Evolutionary conservation across 1,140 invertebrate species (phyloP).

Genomic region (Coenobita brevimanus): DNA sequence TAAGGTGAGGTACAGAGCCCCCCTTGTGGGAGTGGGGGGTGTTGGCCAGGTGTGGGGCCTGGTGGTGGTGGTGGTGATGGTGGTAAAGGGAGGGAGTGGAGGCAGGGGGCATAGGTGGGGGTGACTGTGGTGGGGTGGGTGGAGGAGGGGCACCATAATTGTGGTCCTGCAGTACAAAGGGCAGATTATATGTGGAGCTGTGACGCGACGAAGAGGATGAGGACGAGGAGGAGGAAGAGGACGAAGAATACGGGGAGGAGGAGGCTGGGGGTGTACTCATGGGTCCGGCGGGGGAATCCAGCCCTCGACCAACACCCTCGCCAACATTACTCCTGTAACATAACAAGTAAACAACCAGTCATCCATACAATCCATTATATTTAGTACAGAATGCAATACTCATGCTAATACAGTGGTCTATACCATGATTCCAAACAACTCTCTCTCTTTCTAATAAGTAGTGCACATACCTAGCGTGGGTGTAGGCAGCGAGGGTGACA

Average conservation of each 20-base stretch:
- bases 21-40: no score
- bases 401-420: no score
- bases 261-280: conserved; percentile 75
- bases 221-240: conserved; percentile 72
- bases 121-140: conserved; percentile 76
- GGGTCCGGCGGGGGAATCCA: conserved; percentile 70
- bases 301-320: conserved; percentile 57
- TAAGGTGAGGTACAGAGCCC: background rate
- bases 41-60: background rate
- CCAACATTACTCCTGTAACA: conserved; percentile 51
- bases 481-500: conserved; percentile 60
- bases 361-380: background rate
- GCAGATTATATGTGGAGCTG: conserved; percentile 71
- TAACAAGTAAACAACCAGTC: background rate
- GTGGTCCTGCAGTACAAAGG: conserved; percentile 85
- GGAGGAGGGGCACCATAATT: conserved; percentile 86
- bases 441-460: background rate
- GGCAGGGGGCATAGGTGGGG: conserved; percentile 30
- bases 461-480: conserved; percentile 24
- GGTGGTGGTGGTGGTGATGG: conserved; percentile 71
- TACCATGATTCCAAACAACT: background rate
- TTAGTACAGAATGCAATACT: no score
- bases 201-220: conserved; percentile 74
- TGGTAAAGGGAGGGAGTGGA: conserved; percentile 70
- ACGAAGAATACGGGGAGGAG: conserved; percentile 72